Evolutionary conservation across 2,888 invertebrate species (phyloP), one percentile per base, ranked within the genome.

Genomic region (Aricia artaxerxes): DNA sequence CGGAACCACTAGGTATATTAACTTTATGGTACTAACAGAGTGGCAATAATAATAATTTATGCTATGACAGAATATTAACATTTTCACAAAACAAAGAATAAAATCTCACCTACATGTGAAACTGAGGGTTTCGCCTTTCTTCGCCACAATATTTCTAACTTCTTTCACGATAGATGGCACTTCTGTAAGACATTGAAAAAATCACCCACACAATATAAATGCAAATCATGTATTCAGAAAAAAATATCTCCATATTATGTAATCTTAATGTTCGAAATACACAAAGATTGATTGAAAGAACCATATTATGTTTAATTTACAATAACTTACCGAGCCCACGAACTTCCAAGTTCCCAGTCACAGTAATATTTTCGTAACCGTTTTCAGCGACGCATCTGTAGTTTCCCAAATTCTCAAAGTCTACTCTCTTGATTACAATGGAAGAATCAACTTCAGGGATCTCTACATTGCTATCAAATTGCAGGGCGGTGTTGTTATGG

Each of bases 371-470:
- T 79, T 93, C 93, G 82, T 85, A 91, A 0, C 90, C 90, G 85
- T 96, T 96, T 60, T 90, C 89, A 0, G 95, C 95, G 61, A 88
- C 88, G 85, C 96, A 96, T 0, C 86, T 87, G 82, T 96, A 96
- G 16, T 87, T 83, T 0, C 96, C 96, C 2, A 93, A 81, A 80
- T 93, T 84, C 1, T 83, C 81, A 57, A 92, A 91, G 73, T 89
- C 87, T 1, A 92, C 87, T 78, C 85, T 88, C 38, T 85, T 83
- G 49, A 94, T 85, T 31, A 85, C 84, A 1, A 94, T 79, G 1
- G 85, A 85, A 0, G 84, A 83, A 4, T 84, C 84, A 61, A 90
- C 86, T 9, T 87, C 86, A 0, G 87, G 83, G 6, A 88, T 38
- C 0, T 86, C 82, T 2, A 87, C 82, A 57, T 88, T 88, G 6